Evolutionary conservation across 2,797 vertebrate species (phyloP).

Genomic region (Thaleichthys pacificus): DNA sequence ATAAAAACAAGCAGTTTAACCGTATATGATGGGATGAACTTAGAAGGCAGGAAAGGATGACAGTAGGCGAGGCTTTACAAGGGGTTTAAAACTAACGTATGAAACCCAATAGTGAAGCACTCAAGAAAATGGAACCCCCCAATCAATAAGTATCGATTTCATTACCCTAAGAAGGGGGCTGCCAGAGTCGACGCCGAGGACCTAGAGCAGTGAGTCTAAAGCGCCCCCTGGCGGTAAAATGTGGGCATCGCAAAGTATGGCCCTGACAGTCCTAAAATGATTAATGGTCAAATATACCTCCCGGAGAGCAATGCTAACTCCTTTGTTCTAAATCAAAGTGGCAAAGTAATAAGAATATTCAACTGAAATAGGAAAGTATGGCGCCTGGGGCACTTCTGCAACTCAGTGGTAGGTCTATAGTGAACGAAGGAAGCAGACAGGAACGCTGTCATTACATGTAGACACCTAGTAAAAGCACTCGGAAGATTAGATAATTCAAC

Average conservation of each 20-base stretch:
- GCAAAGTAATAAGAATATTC: background rate
- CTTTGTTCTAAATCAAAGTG: conserved; percentile 9
- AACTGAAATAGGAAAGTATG: background rate
- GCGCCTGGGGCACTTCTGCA: no score
- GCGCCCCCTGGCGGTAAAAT: conserved; percentile 42
- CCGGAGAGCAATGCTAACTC: background rate
- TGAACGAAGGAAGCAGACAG: no score
- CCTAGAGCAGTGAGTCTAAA: conserved; percentile 4
- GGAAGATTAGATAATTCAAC: no score
- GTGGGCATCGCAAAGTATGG: background rate
- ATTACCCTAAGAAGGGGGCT: conserved; percentile 46
- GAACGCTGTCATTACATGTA: no score
- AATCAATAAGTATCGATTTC: conserved; percentile 62
- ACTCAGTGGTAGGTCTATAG: no score
- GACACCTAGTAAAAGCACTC: no score
- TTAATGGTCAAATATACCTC: conserved; percentile 10
- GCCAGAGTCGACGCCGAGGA: background rate
- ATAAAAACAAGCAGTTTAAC: background rate
- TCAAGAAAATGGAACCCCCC: conserved; percentile 36
- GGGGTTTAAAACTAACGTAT: conserved; percentile 8
- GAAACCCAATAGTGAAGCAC: conserved; percentile 38
- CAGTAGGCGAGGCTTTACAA: background rate
- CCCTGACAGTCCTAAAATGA: background rate
- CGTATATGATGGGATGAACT: conserved; percentile 9
- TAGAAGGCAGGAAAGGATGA: conserved; percentile 20